Evolutionary conservation across 30 jellyfish, hydroid and myxozoan genomes (phyloP).

Genomic region (Calvadosia cruxmelitensis): DNA sequence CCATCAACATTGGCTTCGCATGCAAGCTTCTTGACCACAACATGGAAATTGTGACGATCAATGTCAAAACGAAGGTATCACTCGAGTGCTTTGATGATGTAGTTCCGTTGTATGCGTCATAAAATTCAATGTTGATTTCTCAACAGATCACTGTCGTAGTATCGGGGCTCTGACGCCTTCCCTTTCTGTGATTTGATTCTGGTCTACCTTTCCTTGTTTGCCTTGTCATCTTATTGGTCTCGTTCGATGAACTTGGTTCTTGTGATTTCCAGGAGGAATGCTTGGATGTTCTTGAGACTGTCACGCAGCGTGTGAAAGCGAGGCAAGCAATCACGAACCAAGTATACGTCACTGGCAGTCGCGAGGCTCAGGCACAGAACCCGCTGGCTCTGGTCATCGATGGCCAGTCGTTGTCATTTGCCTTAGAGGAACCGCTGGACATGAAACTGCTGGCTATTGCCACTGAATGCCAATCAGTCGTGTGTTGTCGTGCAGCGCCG

Average conservation of each 20-base stretch:
- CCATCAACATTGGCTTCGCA: constrained; percentile 79
- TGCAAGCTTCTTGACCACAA: constrained; percentile 63
- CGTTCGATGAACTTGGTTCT: no score
- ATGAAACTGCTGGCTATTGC: constrained; percentile 68
- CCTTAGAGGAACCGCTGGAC: constrained; percentile 58
- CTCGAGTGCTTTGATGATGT: background rate
- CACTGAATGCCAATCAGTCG: constrained; percentile 58
- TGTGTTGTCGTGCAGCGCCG: constrained; percentile 96
- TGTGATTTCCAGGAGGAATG: background rate
- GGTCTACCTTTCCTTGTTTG: no score
- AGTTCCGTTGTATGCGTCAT: no score
- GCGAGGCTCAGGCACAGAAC: constrained; percentile 3
- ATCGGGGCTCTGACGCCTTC: no score
- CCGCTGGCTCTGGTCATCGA: constrained; percentile 74
- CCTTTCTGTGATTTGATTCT: no score
- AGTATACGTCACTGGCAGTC: background rate
- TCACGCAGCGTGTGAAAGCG: background rate
- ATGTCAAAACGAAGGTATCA: constrained; percentile 47
- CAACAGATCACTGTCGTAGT: no score
- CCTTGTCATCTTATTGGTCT: no score
- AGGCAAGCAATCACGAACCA: no score
- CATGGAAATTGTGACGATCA: constrained; percentile 65
- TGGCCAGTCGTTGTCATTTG: constrained; percentile 67
- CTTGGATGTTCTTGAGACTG: background rate
- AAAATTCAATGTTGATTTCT: no score